Percentiles rank a stretch among this genome's conserved stretches.
Conservation (phyloP, 1,140 invertebrate species). For the Leptinotarsa defecta region DNA sequence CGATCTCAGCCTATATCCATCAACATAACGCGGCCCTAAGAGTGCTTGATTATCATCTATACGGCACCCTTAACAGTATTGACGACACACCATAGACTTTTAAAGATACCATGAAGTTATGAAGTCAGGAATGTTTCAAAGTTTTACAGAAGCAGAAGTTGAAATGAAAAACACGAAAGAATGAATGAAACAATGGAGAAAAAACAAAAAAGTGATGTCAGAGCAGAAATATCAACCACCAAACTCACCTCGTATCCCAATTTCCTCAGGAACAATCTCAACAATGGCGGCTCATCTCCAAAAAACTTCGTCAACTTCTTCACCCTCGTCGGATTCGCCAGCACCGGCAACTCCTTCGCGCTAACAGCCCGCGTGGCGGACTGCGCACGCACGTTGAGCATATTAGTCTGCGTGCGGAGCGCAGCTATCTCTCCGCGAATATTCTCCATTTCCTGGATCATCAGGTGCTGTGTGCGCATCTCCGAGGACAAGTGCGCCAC, state of each 20-base stretch:
- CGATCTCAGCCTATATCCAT: too few species aligned
- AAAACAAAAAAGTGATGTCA: too few species aligned
- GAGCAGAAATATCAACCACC: too few species aligned
- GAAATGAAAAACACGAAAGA: too few species aligned
- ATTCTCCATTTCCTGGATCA: constrained; percentile 89
- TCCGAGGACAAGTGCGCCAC: constrained; percentile 93
- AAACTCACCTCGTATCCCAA: constrained; percentile 85
- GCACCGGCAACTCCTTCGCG: constrained; percentile 65
- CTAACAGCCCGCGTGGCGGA: constrained; percentile 55
- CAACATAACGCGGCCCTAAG: too few species aligned
- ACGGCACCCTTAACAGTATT: too few species aligned
- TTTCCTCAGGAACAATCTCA: constrained; percentile 88
- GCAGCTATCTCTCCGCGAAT: constrained; percentile 83
- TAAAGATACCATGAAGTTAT: too few species aligned
- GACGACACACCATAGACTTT: too few species aligned
- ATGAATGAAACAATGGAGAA: too few species aligned
- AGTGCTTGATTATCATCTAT: too few species aligned
- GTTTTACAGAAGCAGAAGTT: too few species aligned
- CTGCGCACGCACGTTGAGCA: constrained; percentile 64
- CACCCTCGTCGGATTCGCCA: constrained; percentile 81
- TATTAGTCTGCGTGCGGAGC: constrained; percentile 70
- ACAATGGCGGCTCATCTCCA: constrained; percentile 87
- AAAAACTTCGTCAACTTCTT: constrained; percentile 90
- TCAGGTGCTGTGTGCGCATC: constrained; percentile 87
- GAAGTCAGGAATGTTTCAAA: too few species aligned